These are phyloP conservation scores for Xyrauchen texanus DNA, from an alignment of 2,113 vertebrate species.

Conservation along the genomic window DNA sequence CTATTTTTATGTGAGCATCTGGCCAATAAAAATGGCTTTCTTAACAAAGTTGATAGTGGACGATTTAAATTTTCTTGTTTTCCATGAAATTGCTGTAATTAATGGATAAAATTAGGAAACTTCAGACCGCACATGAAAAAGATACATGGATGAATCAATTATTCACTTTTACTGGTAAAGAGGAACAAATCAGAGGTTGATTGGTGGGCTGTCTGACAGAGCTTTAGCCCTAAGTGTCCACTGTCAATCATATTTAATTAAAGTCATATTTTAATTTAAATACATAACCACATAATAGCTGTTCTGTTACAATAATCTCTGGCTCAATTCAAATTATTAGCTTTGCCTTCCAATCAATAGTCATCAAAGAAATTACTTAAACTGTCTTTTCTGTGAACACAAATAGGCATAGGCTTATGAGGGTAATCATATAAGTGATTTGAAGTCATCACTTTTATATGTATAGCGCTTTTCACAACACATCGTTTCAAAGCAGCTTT, in stretches of 20 bases:
- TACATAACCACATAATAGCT: too few species aligned
- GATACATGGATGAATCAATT: slow-evolving; percentile 12
- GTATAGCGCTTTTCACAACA: too few species aligned
- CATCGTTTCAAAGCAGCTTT: too few species aligned
- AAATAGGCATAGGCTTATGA: too few species aligned
- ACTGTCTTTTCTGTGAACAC: too few species aligned
- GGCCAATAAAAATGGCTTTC: neutral
- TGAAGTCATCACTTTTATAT: too few species aligned
- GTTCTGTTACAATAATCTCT: too few species aligned
- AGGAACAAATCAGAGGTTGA: slow-evolving; percentile 27
- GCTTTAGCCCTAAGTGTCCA: slow-evolving; percentile 21
- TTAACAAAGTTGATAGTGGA: neutral
- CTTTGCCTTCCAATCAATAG: too few species aligned
- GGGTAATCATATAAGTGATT: too few species aligned
- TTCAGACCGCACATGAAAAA: slow-evolving; percentile 24
- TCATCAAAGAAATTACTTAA: too few species aligned
- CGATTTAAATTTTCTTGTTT: too few species aligned
- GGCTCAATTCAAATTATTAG: too few species aligned
- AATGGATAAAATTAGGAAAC: slow-evolving; percentile 23
- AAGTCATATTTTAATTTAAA: neutral
- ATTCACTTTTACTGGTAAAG: slow-evolving; percentile 37
- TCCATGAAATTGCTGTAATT: neutral
- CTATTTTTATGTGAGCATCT: slow-evolving; percentile 28
- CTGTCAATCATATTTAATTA: slow-evolving; percentile 1
- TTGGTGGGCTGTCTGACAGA: slow-evolving; percentile 13